Evolutionary conservation across 2,888 invertebrate genomes (phyloP), one percentile per base, ranked within the genome.

Genomic region (Tridacna crocea): DNA sequence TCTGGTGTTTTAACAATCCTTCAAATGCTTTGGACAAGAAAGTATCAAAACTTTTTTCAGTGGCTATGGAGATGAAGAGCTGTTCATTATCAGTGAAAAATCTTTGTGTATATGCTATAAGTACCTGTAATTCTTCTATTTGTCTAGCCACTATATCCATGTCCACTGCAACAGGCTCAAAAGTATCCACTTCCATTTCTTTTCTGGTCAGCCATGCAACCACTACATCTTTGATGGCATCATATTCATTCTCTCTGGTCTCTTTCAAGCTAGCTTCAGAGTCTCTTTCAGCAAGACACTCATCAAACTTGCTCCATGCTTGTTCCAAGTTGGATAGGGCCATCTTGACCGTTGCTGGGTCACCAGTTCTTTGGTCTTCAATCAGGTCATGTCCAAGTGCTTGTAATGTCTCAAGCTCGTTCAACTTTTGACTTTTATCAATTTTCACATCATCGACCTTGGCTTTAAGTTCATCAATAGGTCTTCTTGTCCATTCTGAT

Each of bases 161-260:
- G 93, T 99, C 98, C 0, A 99, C 96, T 0, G 98, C 98, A 0
- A 98, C 98, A 0, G 98, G 96, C 82, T 97, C 96, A 72, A 99
- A 95, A 47, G 96, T 96, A 80, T 96, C 96, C 0, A 98, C 96
- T 88, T 96, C 96, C 46, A 95, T 96, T 94, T 99, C 99, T 94
- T 97, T 97, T 36, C 95, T 95, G 12, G 96, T 96, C 72, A 99
- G 95, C 99, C 99, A 99, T 76, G 97, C 97, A 19, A 97, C 94
- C 0, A 98, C 97, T 94, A 97, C 97, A 85, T 97, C 96, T 90
- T 97, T 96, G 36, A 98, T 95, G 46, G 96, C 96, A 94, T 99
- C 98, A 92, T 98, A 99, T 46, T 97, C 97, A 91, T 96, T 96
- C 85, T 97, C 96, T 88, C 98, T 98, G 91, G 98, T 98, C 0